Evolutionary conservation across 2,888 invertebrate genomes (phyloP), one percentile per base, ranked within the genome.

Genomic region (Spodoptera picta): DNA sequence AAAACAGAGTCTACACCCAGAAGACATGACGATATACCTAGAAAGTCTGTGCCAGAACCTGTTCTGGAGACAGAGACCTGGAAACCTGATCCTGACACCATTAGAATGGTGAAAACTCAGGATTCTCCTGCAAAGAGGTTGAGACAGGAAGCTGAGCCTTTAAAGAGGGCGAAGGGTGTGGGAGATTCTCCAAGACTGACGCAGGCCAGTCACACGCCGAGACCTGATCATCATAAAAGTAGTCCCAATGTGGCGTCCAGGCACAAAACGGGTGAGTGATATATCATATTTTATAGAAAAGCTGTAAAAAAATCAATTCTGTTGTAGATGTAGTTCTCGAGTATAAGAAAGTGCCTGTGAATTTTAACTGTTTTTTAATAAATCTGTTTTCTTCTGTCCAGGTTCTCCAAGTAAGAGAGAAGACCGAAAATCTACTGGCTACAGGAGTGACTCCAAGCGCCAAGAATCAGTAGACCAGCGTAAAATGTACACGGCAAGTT

Each of bases 401-500:
- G 94, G 90, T 45, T 93, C 92, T 36, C 90, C 92, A 47, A 88
- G 84, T 57, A 92, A 90, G 69, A 85, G 92, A 0, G 92, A 94
- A 72, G 93, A 95, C 53, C 92, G 95, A 48, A 96, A 95, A 76
- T 95, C 95, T 64, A 91, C 92, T 0, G 91, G 92, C n/a, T 95
- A 93, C 73, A 83, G 95, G 47, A 90, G 89, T 10, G 95, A 95
- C 10, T 88, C 92, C 1, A 92, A 93, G 62, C 90, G 93, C 0
- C 93, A 91, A 71, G 94, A 90, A 5, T 89, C 93, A 0, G 87
- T 79, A n/a, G 91, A 90, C 48, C 85, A 88, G 48, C 90, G 95
- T 2, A 92, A 95, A 81, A 96, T 97, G 95, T 97, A 96, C 89
- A 97, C 97, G 53, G 97, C 97, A 36, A 97, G 97, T 73, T 97